Evolutionary conservation across 2,888 invertebrate genomes (phyloP), one percentile per base, ranked within the genome.

Genomic region (Exephanes ischioxanthus): DNA sequence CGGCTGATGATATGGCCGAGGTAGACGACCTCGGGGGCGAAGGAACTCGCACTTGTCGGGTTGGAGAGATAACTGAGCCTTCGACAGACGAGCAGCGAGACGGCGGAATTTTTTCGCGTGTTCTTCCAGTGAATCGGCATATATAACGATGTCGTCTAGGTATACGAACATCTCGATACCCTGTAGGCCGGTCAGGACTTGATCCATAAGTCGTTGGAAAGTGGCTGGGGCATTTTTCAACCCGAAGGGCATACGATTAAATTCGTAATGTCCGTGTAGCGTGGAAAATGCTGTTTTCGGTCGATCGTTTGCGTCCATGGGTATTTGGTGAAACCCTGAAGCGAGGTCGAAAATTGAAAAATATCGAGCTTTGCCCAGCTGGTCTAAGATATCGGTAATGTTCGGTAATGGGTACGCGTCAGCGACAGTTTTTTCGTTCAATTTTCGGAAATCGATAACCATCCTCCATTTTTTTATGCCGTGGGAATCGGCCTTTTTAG

Each of bases 1-100:
- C 33, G 33, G 5, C 33, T 33, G 3, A 33, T 33, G 0, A 33
- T 33, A 68, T 91, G 89, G 0, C 92, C 91, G 16, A 92, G 77
- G 66, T 88, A 90, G 4, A 82, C 68, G 0, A 92, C 80, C 5
- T 33, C 33, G n/a, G 0, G 33, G 33, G 0, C 33, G 33, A 33
- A 33, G 33, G 5, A 33, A 33, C 33, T 80, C 41, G 51, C 88
- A 85, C 37, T 82, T 77, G 16, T 80, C 80, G 2, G 77, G 61
- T 51, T 84, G 81, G 1, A 85, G 45, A 2, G 76, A 55, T 3
- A 85, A 26, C 1, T 53, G 51, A n/a, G 77, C 68, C 6, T 53
- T 51, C 0, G 14, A 30, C 7, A 80, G 51, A 3, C 80, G 53
- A 2, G 51, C 63, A 9, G 79, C 33, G 0, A 78, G 19, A 3